Conservation (phyloP, 1,140 invertebrate genomes). For the Calliphora vicina region DNA sequence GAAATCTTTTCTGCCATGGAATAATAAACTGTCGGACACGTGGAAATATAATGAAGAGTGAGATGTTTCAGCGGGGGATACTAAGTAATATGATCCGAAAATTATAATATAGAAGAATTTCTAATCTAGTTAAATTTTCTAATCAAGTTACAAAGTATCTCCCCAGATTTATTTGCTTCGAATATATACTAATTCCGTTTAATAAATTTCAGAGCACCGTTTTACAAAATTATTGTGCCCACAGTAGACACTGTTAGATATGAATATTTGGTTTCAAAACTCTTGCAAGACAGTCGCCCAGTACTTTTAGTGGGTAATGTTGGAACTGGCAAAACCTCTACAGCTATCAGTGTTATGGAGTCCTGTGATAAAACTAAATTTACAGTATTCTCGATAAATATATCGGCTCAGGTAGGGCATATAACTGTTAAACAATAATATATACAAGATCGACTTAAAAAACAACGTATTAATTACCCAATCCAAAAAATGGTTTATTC, state of each 20-base stretch:
- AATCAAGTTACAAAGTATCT: no score
- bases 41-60: slow-evolving; percentile 77
- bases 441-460: no score
- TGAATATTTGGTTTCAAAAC: slow-evolving; percentile 72
- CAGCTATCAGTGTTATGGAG: slow-evolving; percentile 73
- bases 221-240: slow-evolving; percentile 83
- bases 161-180: no score
- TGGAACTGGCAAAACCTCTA: slow-evolving; percentile 84
- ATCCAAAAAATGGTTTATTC: neutral
- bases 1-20: slow-evolving; percentile 77
- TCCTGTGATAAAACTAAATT: slow-evolving; percentile 72
- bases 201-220: slow-evolving; percentile 69
- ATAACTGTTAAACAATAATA: no score
- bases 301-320: slow-evolving; percentile 80
- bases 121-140: neutral
- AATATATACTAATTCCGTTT: no score
- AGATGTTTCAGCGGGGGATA: neutral
- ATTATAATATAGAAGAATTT: neutral
- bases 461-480: no score
- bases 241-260: slow-evolving; percentile 85
- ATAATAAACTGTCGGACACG: slow-evolving; percentile 73
- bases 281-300: slow-evolving; percentile 72
- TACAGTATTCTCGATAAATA: slow-evolving; percentile 77
- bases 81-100: neutral
- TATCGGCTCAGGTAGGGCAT: slow-evolving; percentile 75